A percentile compares a stretch with the other conserved stretches of the same genome.
These are phyloP conservation scores for Abrostola tripartita DNA, from an alignment of 2,888 invertebrate species.

Conservation along the genomic window DNA sequence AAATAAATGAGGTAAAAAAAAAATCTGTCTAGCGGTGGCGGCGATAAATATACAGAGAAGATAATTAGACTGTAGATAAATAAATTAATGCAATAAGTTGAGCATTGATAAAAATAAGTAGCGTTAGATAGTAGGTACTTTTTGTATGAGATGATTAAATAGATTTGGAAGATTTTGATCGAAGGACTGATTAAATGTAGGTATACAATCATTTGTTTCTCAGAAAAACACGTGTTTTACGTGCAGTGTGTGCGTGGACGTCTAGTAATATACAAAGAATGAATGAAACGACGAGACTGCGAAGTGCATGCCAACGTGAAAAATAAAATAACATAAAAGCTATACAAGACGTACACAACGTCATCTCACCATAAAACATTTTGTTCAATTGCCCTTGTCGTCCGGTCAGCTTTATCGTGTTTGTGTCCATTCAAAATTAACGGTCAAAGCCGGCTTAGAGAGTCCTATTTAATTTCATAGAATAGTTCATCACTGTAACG, in stretches of 20 bases:
- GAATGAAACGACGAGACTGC: conserved; percentile 70
- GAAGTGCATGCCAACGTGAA: conserved; percentile 81
- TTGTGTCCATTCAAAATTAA: conserved; percentile 80
- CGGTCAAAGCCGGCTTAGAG: conserved; percentile 59
- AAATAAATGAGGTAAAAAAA: conserved; percentile 21
- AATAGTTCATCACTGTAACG: conserved; percentile 82
- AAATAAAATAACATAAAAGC: conserved; percentile 75
- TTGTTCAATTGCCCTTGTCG: conserved; percentile 80
- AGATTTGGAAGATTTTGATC: conserved; percentile 9
- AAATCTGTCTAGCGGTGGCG: conserved; percentile 19
- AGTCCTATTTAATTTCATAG: conserved; percentile 70
- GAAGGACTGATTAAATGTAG: conserved; percentile 13
- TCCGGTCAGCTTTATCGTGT: conserved; percentile 71
- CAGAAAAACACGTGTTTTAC: conserved; percentile 63
- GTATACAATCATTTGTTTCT: conserved; percentile 32
- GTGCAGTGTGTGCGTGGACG: conserved; percentile 80
- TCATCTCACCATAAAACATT: conserved; percentile 88
- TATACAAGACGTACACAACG: conserved; percentile 77
- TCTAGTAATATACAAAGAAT: conserved; percentile 66
- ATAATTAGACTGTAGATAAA: conserved; percentile 23
- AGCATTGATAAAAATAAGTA: conserved; percentile 26
- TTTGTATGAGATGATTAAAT: conserved; percentile 12
- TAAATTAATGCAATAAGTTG: conserved; percentile 20
- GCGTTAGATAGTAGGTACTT: conserved; percentile 8
- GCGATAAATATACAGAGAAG: conserved; percentile 17